These are phyloP conservation scores for Gymnoscelis rufifasciata DNA, from an alignment of 2,888 invertebrate species.

Conservation along the genomic window DNA sequence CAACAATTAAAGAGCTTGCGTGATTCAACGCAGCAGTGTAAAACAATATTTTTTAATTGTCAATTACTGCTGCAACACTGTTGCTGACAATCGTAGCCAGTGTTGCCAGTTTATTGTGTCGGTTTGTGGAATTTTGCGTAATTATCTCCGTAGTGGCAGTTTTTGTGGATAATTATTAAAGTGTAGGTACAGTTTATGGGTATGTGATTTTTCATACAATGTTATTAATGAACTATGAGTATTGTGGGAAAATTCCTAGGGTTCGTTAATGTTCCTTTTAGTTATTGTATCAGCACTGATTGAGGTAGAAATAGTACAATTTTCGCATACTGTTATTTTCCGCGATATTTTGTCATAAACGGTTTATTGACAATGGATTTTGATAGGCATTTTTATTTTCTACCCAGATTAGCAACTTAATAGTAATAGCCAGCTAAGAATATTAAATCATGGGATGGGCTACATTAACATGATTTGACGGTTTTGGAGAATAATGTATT, in stretches of 20 bases:
- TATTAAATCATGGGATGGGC: too few relatives aligned
- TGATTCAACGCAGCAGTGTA: slow-evolving; percentile 22
- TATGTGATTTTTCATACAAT: slow-evolving; percentile 52
- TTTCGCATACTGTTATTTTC: too few relatives aligned
- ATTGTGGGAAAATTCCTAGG: slow-evolving; percentile 33
- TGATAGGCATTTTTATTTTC: too few relatives aligned
- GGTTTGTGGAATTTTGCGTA: slow-evolving; percentile 69
- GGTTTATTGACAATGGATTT: too few relatives aligned
- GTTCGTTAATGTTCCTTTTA: slow-evolving; percentile 20
- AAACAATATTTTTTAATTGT: slow-evolving; percentile 26
- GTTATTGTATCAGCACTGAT: background rate
- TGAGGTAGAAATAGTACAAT: background rate
- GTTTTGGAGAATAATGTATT: too few relatives aligned
- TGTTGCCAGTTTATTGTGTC: slow-evolving; percentile 45
- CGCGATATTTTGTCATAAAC: too few relatives aligned
- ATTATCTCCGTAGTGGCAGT: slow-evolving; percentile 68
- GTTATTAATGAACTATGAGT: slow-evolving; percentile 57
- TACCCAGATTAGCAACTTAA: too few relatives aligned
- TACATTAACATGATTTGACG: too few relatives aligned
- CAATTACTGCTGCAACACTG: slow-evolving; percentile 39
- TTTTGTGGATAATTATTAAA: slow-evolving; percentile 60
- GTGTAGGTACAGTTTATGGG: slow-evolving; percentile 42
- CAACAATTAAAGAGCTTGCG: background rate
- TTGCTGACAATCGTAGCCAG: slow-evolving; percentile 48
- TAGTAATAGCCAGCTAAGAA: too few relatives aligned